A percentile compares a stretch with the other conserved stretches of the same genome.
Evolutionary conservation across 2,888 invertebrate species (phyloP).

Genomic region (Cotesia congregata): DNA sequence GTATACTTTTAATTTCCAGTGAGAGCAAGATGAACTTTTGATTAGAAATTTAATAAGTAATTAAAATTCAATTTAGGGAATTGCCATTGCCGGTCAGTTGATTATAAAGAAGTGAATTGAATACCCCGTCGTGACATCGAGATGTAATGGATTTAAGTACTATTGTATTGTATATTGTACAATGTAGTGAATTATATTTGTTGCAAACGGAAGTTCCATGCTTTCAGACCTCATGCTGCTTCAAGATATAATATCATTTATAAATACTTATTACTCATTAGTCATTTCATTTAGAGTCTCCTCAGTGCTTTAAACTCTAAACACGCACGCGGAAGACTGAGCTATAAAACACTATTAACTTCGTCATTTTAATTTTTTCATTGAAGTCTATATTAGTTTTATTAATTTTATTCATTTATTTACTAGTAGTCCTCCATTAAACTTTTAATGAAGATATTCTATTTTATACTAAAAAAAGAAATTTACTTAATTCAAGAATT

Average conservation of each 20-base stretch:
- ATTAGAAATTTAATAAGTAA: not conserved
- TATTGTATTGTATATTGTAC: not conserved
- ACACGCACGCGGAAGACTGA: constrained; percentile 22
- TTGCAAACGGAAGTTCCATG: not conserved
- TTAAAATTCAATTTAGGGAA: not conserved
- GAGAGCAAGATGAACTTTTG: not conserved
- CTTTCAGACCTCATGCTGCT: not conserved
- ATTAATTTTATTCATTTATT: not conserved
- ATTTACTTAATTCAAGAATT: no score
- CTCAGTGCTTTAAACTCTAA: constrained; percentile 7
- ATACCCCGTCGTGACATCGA: not conserved
- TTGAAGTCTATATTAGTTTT: not conserved
- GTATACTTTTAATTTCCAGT: no score
- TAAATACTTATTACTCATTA: not conserved
- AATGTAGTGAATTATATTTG: not conserved
- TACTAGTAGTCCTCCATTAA: not conserved
- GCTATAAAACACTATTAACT: not conserved
- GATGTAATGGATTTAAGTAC: not conserved
- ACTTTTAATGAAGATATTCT: not conserved
- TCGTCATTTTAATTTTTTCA: not conserved
- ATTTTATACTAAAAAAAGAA: no score
- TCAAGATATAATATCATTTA: not conserved
- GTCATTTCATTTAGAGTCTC: not conserved
- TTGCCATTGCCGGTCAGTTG: not conserved
- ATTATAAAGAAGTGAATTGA: not conserved